Percentiles rank a stretch among this genome's conserved stretches.
phyloP scores from a whole-genome alignment of 2,113 vertebrate genomes.

The Protobothrops mucrosquamatus region DNA sequence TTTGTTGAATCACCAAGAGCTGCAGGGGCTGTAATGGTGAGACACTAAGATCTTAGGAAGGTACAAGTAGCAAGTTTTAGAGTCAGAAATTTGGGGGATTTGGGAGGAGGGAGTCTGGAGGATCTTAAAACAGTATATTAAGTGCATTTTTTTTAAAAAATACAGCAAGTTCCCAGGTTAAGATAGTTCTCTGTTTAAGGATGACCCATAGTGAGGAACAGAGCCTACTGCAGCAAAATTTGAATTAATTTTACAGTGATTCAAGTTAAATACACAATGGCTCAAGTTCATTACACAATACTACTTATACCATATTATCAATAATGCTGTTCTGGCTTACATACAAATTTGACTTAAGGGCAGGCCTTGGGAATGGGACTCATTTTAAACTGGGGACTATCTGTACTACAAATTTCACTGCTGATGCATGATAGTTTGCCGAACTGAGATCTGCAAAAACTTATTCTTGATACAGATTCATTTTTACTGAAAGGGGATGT shows the following conservation, averaged over 20 bases:
- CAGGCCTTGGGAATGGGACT: background rate
- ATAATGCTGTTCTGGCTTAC: background rate
- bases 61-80: background rate
- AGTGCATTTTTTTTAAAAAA: background rate
- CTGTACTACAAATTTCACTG: background rate
- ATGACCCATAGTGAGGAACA: background rate
- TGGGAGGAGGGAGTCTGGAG: background rate
- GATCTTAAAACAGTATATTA: background rate
- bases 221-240: background rate
- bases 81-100: background rate
- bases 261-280: background rate
- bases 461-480: background rate
- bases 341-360: background rate
- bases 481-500: background rate
- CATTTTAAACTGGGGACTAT: background rate
- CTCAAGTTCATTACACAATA: background rate
- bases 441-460: background rate
- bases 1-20: background rate
- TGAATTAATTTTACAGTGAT: background rate
- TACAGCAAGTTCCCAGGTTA: background rate
- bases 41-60: background rate
- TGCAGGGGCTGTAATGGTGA: background rate
- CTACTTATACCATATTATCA: background rate
- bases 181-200: background rate
- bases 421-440: background rate